Percentiles rank a stretch among this genome's conserved stretches.
Evolutionary conservation across 2,797 vertebrate species (phyloP).

Genomic region (Orientallactaga sibirica): DNA sequence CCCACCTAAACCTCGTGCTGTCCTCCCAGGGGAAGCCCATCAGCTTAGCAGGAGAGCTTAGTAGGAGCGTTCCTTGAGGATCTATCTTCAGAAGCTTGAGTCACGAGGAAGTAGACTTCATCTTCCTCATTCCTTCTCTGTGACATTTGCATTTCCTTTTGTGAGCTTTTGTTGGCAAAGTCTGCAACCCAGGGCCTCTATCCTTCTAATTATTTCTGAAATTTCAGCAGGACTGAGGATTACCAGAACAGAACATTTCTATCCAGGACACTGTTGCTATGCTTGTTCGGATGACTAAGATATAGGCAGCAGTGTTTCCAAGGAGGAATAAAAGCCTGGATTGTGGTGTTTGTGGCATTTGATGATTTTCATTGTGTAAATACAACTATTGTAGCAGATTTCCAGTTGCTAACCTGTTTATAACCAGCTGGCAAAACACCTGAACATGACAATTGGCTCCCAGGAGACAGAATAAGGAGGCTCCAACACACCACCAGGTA

Average conservation of each 20-base stretch:
- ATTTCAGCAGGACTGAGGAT: background rate
- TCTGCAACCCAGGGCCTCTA: background rate
- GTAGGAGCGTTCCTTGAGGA: background rate
- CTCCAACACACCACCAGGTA: background rate
- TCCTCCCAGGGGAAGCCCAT: conserved; percentile 15
- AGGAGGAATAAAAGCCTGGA: background rate
- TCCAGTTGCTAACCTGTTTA: conserved; percentile 52
- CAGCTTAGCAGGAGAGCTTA: background rate
- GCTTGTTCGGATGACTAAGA: background rate
- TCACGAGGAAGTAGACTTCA: background rate
- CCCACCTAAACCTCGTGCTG: background rate
- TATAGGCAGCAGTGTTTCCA: conserved; percentile 23
- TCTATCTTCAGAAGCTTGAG: background rate
- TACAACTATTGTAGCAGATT: conserved; percentile 37
- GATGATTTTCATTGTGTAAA: conserved; percentile 33
- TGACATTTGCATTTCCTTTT: conserved; percentile 47
- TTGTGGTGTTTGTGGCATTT: conserved; percentile 27
- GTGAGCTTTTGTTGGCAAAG: conserved; percentile 32
- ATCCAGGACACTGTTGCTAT: background rate
- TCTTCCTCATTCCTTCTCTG: conserved; percentile 19
- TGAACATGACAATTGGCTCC: background rate
- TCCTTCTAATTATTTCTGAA: background rate
- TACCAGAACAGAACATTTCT: background rate
- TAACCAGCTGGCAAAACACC: background rate
- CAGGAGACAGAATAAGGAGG: conserved; percentile 17